Percentiles rank a stretch among this genome's conserved stretches.
phyloP scores from a whole-genome alignment of 1,140 invertebrate species.

The Pseudomyrmex cubaensis region DNA sequence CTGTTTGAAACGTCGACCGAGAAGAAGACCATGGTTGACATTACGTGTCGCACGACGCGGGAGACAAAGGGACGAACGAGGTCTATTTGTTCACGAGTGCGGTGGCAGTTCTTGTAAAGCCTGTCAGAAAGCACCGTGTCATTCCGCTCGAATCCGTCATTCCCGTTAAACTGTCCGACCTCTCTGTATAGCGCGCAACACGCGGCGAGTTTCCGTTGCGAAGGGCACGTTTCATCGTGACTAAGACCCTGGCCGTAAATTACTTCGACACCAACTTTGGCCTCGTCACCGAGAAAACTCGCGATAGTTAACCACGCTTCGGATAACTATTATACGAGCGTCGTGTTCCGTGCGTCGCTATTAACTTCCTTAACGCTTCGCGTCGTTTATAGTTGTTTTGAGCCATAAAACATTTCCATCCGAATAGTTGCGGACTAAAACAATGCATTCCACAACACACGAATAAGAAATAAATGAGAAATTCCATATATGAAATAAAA shows the following conservation, averaged over 20 bases:
- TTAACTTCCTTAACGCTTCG: constrained; percentile 1
- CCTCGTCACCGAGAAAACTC: constrained; percentile 24
- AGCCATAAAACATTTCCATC: background rate
- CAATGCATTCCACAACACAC: no score
- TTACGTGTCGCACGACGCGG: constrained; percentile 34
- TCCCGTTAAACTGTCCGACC: constrained; percentile 30
- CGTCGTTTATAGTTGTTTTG: background rate
- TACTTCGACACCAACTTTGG: constrained; percentile 51
- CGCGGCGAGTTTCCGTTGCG: constrained; percentile 4
- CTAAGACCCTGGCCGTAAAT: constrained; percentile 51
- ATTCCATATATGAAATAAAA: no score
- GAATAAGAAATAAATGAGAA: no score
- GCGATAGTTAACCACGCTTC: constrained; percentile 28
- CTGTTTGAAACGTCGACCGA: background rate
- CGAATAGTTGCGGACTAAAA: no score
- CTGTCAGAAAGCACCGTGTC: constrained; percentile 41
- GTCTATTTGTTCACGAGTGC: constrained; percentile 46
- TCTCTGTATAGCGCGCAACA: background rate
- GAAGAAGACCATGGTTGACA: constrained; percentile 7
- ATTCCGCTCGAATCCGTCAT: constrained; percentile 42
- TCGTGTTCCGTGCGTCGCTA: background rate
- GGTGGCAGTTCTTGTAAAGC: constrained; percentile 11
- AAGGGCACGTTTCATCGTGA: constrained; percentile 37
- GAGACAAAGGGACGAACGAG: constrained; percentile 44
- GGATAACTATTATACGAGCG: background rate